Percentiles rank a stretch among this genome's conserved stretches.
Evolutionary conservation across 2,888 invertebrate genomes (phyloP).

Genomic region (Tipula helvola): DNA sequence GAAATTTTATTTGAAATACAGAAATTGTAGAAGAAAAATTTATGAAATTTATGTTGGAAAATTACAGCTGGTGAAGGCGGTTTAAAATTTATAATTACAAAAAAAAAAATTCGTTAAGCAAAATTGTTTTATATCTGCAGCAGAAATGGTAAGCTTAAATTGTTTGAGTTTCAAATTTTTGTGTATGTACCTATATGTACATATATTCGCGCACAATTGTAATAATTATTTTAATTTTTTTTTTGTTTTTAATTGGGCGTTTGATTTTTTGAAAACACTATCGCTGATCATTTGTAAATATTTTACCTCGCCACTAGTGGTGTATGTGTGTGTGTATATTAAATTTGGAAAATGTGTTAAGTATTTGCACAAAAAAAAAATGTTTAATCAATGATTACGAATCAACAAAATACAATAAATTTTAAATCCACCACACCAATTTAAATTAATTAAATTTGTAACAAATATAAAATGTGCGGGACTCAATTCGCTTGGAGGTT

Average conservation of each 20-base stretch:
- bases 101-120: too few species aligned
- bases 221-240: neutral
- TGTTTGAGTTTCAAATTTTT: neutral
- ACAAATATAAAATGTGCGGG: neutral
- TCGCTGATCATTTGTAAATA: neutral
- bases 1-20: neutral
- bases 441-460: neutral
- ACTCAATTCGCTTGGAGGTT: neutral
- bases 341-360: neutral
- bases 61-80: constrained; percentile 4
- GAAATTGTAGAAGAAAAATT: neutral
- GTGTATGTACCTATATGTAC: neutral
- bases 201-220: neutral
- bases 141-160: neutral
- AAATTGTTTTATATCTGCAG: neutral
- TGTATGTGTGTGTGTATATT: neutral
- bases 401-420: neutral
- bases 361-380: neutral
- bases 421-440: neutral
- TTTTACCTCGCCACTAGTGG: neutral
- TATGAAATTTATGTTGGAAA: neutral
- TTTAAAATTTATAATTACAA: neutral
- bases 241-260: neutral
- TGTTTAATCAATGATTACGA: neutral
- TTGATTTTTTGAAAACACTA: neutral